Evolutionary conservation across 2,113 vertebrate species (phyloP), one percentile per base, ranked within the genome.

Genomic region (Collichthys lucidus): DNA sequence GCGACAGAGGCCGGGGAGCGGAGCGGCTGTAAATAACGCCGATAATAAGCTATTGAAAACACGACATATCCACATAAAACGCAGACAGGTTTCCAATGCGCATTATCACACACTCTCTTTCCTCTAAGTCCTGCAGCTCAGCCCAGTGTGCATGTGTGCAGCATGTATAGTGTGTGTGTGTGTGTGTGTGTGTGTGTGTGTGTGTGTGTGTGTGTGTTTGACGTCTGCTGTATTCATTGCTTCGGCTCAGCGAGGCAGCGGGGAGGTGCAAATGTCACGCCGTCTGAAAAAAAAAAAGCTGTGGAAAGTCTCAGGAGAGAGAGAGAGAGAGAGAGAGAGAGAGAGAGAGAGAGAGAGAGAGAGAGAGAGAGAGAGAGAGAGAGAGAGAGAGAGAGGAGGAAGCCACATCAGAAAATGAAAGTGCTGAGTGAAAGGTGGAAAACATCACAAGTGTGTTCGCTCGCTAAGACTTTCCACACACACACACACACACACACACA

Each of bases 181-280:
- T 26, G 26, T 26, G n/a, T n/a, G n/a, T n/a, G n/a, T n/a, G n/a
- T n/a, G n/a, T n/a, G n/a, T n/a, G n/a, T n/a, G n/a, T n/a, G n/a
- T n/a, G n/a, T n/a, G n/a, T n/a, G 26, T 26, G 26, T 26, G 26
- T 60, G 60, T 77, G 61, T 62, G 67, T 31, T 35, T 20, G 55
- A 22, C 35, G 75, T 52, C 61, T 73, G 74, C 77, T 80, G 68
- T n/a, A 66, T 86, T 86, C 79, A 77, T 19, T 29, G 70, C 77
- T 63, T 29, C 17, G 16, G 64, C 77, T 72, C 63, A 89, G 74
- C 22, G 42, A 80, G 78, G 83, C 82, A 82, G 69, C 10, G 15
- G 80, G 74, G 68, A 83, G 79, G 85, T 80, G 61, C 78, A 87
- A 84, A 89, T 89, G 89, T 90, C 90, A 90, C 49, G 40, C 71